Conservation (phyloP, 1,140 invertebrate species). For the Drosophila pectinifera region DNA sequence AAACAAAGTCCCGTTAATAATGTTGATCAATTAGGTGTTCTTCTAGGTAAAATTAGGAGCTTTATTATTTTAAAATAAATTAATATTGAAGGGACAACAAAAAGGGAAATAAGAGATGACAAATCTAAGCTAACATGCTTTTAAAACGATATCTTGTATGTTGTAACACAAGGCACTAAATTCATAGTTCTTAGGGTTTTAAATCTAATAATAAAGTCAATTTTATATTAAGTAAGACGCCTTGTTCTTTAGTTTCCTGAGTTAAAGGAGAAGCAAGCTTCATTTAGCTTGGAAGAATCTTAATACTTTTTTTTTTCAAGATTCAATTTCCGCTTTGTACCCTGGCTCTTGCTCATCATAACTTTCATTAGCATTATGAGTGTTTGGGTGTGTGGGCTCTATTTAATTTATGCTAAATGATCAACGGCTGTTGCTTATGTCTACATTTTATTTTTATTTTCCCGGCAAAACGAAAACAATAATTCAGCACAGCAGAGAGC, state of each 20-base stretch:
- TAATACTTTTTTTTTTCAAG: background rate
- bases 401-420: conserved; percentile 77
- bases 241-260: no score
- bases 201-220: no score
- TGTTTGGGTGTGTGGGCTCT: conserved; percentile 4
- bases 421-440: conserved; percentile 73
- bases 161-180: no score
- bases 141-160: no score
- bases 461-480: conserved; percentile 77
- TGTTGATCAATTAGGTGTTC: conserved; percentile 88
- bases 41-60: conserved; percentile 83
- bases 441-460: conserved; percentile 79
- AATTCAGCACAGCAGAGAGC: conserved; percentile 56
- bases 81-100: no score
- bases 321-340: background rate
- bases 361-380: conserved; percentile 67
- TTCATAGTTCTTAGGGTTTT: no score
- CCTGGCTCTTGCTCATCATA: conserved; percentile 30
- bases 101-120: no score
- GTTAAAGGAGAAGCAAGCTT: no score
- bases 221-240: no score
- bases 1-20: conserved; percentile 94
- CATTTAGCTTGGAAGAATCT: no score
- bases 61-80: no score
- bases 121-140: no score